Evolutionary conservation across 2,888 invertebrate species (phyloP), one percentile per base, ranked within the genome.

Genomic region (Alviniconcha strummeri): DNA sequence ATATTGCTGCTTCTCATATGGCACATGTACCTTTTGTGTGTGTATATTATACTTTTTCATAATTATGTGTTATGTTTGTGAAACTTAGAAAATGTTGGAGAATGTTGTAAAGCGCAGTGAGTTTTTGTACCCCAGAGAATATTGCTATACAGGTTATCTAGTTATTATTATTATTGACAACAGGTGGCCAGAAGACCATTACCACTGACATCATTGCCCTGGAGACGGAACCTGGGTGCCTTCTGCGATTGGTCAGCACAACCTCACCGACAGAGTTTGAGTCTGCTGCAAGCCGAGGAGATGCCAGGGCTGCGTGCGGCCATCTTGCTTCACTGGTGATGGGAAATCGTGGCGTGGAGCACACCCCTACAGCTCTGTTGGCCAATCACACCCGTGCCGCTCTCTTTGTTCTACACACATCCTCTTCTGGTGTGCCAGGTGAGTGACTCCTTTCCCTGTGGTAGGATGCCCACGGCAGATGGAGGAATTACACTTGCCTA

Each of bases 271-370:
- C 91, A 6, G 86, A 86, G 57, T 91, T 92, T 80, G 87, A 86
- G 8, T 76, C 82, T 5, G 90, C 91, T 5, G 85, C 90, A 54
- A 85, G 83, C 6, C 67, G 57, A 7, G 87, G 86, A 5, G 90
- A 93, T 84, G 86, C 88, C 2, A 74, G 75, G 0, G 82, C 76
- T 1, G 87, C 90, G 0, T 90, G 90, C 83, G 93, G 93, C 52
- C 92, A 92, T 80, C 87, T 93, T 78, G 91, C 91, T 57, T 93
- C 93, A 9, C 86, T 92, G 82, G 87, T 92, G n/a, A 90, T 90
- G 52, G 83, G 86, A n/a, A 90, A 91, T 83, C 90, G 89, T 81
- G 92, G 93, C 9, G 80, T 91, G 54, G 89, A 88, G 71, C 90
- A 89, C 84, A 89, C 91, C 17, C 92, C 92, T 0, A 82, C 91